A percentile compares a stretch with the other conserved stretches of the same genome.
phyloP scores from a whole-genome alignment of 1,140 invertebrate species.

The Lethocerus indicus region DNA sequence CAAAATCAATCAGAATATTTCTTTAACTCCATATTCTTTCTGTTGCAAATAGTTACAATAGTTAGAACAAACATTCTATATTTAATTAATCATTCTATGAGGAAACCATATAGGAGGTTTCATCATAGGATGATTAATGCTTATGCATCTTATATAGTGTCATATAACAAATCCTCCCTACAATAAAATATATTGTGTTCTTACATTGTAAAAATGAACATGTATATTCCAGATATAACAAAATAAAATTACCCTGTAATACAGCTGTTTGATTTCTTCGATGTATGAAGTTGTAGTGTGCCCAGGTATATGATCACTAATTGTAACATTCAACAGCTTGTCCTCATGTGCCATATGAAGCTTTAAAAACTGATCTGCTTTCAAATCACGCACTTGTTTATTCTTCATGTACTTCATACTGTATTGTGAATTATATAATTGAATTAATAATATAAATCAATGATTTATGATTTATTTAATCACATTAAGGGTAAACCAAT shows the following conservation, averaged over 20 bases:
- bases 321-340: constrained; percentile 53
- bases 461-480: too few species aligned
- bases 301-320: constrained; percentile 62
- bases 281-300: constrained; percentile 44
- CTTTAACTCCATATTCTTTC: constrained; percentile 3
- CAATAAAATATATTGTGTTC: too few species aligned
- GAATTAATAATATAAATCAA: constrained; percentile 3
- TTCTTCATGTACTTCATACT: constrained; percentile 87
- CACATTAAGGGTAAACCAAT: too few species aligned
- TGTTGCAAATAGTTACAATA: not conserved
- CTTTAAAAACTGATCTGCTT: constrained; percentile 80
- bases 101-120: too few species aligned
- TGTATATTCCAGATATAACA: too few species aligned
- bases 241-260: constrained; percentile 42
- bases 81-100: too few species aligned
- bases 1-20: too few species aligned
- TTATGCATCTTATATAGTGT: too few species aligned
- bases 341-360: constrained; percentile 72
- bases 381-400: constrained; percentile 83
- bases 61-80: too few species aligned
- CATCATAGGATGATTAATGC: too few species aligned
- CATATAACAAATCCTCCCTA: too few species aligned
- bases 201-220: not conserved
- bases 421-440: constrained; percentile 20
- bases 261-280: constrained; percentile 83